Conservation (phyloP, 1,140 invertebrate genomes). For the Mercenaria mercenaria region DNA sequence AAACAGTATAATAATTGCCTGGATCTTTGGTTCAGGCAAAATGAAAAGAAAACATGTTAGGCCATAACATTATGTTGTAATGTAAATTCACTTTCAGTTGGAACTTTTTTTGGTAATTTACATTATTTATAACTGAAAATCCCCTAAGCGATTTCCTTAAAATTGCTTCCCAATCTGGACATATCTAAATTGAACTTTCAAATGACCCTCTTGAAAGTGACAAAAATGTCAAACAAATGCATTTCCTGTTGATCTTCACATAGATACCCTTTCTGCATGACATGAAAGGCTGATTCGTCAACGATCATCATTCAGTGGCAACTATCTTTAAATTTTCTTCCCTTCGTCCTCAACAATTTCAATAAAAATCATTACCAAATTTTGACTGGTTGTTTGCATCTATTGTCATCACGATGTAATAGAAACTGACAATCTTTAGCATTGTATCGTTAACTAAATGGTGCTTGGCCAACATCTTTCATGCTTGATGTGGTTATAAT, state of each 20-base stretch:
- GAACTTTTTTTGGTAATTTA: not conserved
- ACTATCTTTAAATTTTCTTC: conserved; percentile 62
- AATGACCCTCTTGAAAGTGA: conserved; percentile 60
- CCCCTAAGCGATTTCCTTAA: not conserved
- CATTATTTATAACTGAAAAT: conserved; percentile 30
- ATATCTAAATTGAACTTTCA: conserved; percentile 60
- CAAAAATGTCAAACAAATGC: conserved; percentile 67
- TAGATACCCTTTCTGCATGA: conserved; percentile 29
- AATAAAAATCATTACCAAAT: conserved; percentile 65
- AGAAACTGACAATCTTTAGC: conserved; percentile 54
- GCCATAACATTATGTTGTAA: not conserved
- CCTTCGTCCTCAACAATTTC: conserved; percentile 17
- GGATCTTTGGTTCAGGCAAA: not conserved
- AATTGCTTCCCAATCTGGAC: conserved; percentile 26
- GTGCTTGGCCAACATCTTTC: conserved; percentile 55
- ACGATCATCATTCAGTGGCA: conserved; percentile 54
- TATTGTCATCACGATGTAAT: conserved; percentile 64
- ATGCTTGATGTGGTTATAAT: conserved; percentile 67
- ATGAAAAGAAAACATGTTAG: too few species aligned
- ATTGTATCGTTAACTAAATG: conserved; percentile 66
- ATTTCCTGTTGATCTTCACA: conserved; percentile 58
- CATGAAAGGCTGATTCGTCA: conserved; percentile 47
- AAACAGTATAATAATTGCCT: not conserved
- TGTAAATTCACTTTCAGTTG: not conserved
- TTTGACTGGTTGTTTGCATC: conserved; percentile 57